phyloP scores from a whole-genome alignment of 2,797 vertebrate species.

The Remorina albescens region DNA sequence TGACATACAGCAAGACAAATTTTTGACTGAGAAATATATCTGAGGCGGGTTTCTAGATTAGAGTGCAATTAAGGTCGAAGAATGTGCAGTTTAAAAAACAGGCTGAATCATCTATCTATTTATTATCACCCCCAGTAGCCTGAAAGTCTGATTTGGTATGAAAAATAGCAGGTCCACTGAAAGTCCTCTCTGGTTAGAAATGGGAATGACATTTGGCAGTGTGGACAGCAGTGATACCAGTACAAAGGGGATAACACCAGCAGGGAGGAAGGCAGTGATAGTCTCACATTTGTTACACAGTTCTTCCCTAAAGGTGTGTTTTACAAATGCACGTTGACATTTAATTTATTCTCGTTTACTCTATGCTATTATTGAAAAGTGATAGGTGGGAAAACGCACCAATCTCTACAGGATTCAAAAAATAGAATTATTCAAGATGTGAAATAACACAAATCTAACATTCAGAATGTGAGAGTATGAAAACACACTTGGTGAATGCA shows the following conservation, averaged over 20 bases:
- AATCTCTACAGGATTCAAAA: slow-evolving; percentile 1
- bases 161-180: slow-evolving; percentile 41
- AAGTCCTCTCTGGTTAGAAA: not conserved
- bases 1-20: slow-evolving; percentile 11
- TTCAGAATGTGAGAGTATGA: slow-evolving; percentile 11
- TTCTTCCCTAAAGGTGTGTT: not conserved
- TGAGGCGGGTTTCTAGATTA: slow-evolving; percentile 24
- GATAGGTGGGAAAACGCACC: slow-evolving; percentile 28
- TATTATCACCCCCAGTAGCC: not conserved
- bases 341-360: not conserved
- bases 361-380: slow-evolving; percentile 5
- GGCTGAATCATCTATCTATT: not conserved
- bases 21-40: slow-evolving; percentile 1
- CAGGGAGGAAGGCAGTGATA: not conserved
- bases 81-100: not conserved
- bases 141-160: slow-evolving; percentile 17
- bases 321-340: not conserved
- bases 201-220: slow-evolving; percentile 61
- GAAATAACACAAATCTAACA: slow-evolving; percentile 2
- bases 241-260: not conserved
- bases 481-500: slow-evolving; percentile 11
- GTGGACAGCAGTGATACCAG: slow-evolving; percentile 34
- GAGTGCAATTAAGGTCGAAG: slow-evolving; percentile 3
- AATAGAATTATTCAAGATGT: not conserved
- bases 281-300: not conserved